Conservation (phyloP, 1,140 invertebrate species). For the Ceratina japonica region DNA sequence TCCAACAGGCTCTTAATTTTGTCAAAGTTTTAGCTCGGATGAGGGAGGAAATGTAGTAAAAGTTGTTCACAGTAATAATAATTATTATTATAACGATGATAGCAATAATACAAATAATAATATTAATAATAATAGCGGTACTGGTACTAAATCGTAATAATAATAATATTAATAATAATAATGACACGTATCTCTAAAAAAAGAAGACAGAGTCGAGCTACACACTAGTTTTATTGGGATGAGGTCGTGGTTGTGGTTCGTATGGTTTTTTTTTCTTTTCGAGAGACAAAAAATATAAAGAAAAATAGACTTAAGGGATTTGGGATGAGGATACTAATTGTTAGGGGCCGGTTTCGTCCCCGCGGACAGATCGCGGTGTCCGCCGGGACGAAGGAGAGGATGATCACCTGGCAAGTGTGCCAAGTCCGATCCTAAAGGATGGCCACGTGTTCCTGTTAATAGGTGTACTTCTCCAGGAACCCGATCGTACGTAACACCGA, state of each 20-base stretch:
- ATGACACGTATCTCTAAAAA: constrained; percentile 67
- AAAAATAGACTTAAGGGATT: constrained; percentile 1
- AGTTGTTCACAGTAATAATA: constrained; percentile 72
- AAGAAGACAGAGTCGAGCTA: constrained; percentile 63
- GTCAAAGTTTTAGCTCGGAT: not conserved
- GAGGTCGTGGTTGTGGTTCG: constrained; percentile 57
- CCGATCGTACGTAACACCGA: constrained; percentile 9
- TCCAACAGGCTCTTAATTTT: too few species aligned
- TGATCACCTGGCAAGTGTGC: constrained; percentile 45
- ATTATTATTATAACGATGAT: constrained; percentile 78
- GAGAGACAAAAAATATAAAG: constrained; percentile 38
- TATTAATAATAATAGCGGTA: constrained; percentile 75
- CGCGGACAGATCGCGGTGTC: constrained; percentile 67
- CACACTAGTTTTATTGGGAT: constrained; percentile 64
- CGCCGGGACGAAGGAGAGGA: constrained; percentile 68
- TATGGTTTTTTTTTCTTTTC: constrained; percentile 49
- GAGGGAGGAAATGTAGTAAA: not conserved
- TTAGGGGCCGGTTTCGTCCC: constrained; percentile 64
- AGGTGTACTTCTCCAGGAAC: constrained; percentile 26
- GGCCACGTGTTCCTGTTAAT: constrained; percentile 40
- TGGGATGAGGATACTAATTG: constrained; percentile 55
- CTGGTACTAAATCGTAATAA: constrained; percentile 69
- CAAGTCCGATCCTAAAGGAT: constrained; percentile 47
- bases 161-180: constrained; percentile 72
- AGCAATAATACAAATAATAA: constrained; percentile 78